A percentile compares a stretch with the other conserved stretches of the same genome.
phyloP scores from a whole-genome alignment of 2,797 vertebrate species.

The Mormyrops attenuatus region DNA sequence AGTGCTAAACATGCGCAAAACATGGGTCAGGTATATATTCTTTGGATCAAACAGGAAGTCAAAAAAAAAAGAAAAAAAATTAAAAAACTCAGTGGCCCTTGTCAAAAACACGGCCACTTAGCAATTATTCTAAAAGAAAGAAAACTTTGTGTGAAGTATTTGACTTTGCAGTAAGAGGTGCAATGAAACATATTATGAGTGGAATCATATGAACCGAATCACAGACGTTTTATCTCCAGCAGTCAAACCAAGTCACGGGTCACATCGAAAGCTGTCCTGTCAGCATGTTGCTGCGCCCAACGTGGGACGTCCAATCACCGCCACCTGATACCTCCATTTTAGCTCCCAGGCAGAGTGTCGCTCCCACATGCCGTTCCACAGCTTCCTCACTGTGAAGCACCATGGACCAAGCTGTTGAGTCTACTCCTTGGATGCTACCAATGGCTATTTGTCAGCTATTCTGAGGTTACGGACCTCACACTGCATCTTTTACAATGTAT shows the following conservation, averaged over 20 bases:
- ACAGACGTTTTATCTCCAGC: neutral
- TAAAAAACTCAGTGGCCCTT: neutral
- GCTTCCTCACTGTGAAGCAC: conserved; percentile 30
- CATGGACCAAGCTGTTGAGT: neutral
- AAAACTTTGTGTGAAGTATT: neutral
- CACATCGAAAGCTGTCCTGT: conserved; percentile 33
- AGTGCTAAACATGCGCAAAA: neutral
- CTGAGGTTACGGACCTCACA: neutral
- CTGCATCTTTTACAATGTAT: neutral
- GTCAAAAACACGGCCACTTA: neutral
- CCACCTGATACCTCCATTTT: conserved; percentile 44
- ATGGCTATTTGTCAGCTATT: neutral
- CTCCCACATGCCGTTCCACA: conserved; percentile 49
- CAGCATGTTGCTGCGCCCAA: neutral
- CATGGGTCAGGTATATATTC: conserved; percentile 2
- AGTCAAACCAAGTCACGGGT: conserved; percentile 52
- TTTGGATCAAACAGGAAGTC: neutral
- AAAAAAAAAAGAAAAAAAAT: neutral
- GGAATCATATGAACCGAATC: too few relatives aligned
- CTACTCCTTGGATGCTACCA: neutral
- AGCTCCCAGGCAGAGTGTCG: conserved; percentile 38
- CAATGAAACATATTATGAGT: neutral
- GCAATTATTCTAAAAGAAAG: neutral
- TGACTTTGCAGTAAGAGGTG: neutral
- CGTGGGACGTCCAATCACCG: conserved; percentile 49